Evolutionary conservation across 2,113 vertebrate genomes (phyloP).

Genomic region (Mirounga angustirostris): DNA sequence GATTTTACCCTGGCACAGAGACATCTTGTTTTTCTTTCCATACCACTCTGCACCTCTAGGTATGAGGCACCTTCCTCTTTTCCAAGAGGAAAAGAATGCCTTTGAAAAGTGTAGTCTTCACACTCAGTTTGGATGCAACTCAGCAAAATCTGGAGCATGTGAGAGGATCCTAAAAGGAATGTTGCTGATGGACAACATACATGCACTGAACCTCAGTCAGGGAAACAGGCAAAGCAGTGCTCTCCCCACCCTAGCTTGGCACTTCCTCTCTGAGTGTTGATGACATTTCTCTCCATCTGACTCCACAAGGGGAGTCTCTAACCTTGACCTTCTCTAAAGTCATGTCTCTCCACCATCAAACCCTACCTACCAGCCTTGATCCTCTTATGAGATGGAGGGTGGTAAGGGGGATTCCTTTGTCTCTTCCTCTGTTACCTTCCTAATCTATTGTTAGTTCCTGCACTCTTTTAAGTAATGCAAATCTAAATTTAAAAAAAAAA

Average conservation of each 20-base stretch:
- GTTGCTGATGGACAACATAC: background rate
- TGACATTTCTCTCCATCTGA: background rate
- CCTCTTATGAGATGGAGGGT: background rate
- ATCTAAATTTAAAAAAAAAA: background rate
- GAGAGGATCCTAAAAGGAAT: background rate
- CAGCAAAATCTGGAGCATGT: background rate
- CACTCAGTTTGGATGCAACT: background rate
- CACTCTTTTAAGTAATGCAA: background rate
- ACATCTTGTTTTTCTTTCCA: background rate
- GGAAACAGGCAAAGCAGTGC: background rate
- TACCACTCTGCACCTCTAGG: background rate
- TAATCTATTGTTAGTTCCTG: background rate
- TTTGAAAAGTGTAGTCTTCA: constrained; percentile 4
- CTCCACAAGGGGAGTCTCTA: background rate
- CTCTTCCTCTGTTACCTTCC: background rate
- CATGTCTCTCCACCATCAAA: background rate
- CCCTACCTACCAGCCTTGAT: background rate
- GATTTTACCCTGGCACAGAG: background rate
- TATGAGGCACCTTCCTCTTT: background rate
- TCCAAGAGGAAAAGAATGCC: background rate
- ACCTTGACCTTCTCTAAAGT: background rate
- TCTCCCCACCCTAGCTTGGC: background rate
- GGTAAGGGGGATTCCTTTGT: background rate
- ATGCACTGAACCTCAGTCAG: background rate
- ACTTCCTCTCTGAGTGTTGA: background rate